A percentile compares a stretch with the other conserved stretches of the same genome.
phyloP scores from a whole-genome alignment of 2,888 invertebrate species.

The Galeruca laticollis region DNA sequence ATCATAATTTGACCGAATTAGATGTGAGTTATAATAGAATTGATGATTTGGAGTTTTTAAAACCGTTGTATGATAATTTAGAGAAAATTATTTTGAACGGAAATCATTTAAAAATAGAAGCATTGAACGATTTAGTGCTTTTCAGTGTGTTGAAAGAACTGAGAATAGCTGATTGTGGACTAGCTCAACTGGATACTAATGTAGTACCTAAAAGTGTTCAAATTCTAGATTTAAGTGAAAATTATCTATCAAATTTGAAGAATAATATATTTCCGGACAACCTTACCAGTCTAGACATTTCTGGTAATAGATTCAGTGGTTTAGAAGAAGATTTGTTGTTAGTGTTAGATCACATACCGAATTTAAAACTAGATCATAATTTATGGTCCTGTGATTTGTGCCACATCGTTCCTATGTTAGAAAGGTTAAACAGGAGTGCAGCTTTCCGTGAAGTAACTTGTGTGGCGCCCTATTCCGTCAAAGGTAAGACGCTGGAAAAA shows the following conservation, averaged over 20 bases:
- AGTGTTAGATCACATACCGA: conserved; percentile 55
- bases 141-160: conserved; percentile 71
- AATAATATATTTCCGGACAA: conserved; percentile 70
- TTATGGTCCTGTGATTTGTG: conserved; percentile 80
- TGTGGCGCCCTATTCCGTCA: conserved; percentile 71
- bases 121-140: conserved; percentile 69
- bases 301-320: conserved; percentile 77
- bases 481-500: conserved; percentile 67
- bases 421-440: conserved; percentile 70
- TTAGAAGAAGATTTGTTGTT: conserved; percentile 70
- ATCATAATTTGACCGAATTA: conserved; percentile 75
- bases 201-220: conserved; percentile 71
- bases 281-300: conserved; percentile 77
- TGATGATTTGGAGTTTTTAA: conserved; percentile 51
- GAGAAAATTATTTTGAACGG: conserved; percentile 78
- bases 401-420: conserved; percentile 72
- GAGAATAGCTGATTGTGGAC: conserved; percentile 71
- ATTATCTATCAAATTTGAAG: conserved; percentile 72
- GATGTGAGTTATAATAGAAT: conserved; percentile 81
- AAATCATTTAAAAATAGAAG: conserved; percentile 72
- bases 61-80: conserved; percentile 71
- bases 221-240: conserved; percentile 78
- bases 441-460: conserved; percentile 71
- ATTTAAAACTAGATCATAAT: conserved; percentile 71
- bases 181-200: conserved; percentile 70